A percentile compares a stretch with the other conserved stretches of the same genome.
Evolutionary conservation across 2,797 vertebrate species (phyloP).

Genomic region (Lutjanus campechanus): DNA sequence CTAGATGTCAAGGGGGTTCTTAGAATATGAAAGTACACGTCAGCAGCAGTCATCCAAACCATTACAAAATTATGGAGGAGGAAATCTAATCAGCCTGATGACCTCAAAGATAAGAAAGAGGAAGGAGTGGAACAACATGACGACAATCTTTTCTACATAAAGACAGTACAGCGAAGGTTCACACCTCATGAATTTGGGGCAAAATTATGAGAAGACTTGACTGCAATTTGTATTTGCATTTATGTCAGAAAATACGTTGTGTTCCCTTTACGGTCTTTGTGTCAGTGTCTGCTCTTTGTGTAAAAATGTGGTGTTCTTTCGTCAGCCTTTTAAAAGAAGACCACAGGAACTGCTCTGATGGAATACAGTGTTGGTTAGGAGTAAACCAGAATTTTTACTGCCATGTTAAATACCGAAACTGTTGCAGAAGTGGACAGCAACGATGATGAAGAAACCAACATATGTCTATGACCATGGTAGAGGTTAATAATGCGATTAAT

Average conservation of each 20-base stretch:
- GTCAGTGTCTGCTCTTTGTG: conserved; percentile 10
- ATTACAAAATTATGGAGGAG: conserved; percentile 24
- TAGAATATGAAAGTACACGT: background rate
- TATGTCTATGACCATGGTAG: background rate
- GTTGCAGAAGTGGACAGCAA: background rate
- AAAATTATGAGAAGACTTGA: background rate
- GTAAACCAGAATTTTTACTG: conserved; percentile 5
- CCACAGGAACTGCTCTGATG: conserved; percentile 24
- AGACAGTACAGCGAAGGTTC: background rate
- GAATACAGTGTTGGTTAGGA: background rate
- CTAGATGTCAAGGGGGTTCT: conserved; percentile 31
- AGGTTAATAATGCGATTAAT: background rate
- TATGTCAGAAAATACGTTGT: background rate
- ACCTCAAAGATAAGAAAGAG: conserved; percentile 40
- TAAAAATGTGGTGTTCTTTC: conserved; percentile 45
- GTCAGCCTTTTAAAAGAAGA: conserved; percentile 15
- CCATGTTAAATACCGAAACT: background rate
- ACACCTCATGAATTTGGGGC: background rate
- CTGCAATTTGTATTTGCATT: background rate
- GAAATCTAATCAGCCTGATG: conserved; percentile 20
- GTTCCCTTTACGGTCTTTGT: background rate
- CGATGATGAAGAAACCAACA: background rate
- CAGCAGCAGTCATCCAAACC: background rate
- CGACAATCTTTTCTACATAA: background rate
- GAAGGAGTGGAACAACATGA: conserved; percentile 44